Base-by-base conservation (phyloP, 2,888 invertebrate species). In the Hylaea fasciaria region DNA sequence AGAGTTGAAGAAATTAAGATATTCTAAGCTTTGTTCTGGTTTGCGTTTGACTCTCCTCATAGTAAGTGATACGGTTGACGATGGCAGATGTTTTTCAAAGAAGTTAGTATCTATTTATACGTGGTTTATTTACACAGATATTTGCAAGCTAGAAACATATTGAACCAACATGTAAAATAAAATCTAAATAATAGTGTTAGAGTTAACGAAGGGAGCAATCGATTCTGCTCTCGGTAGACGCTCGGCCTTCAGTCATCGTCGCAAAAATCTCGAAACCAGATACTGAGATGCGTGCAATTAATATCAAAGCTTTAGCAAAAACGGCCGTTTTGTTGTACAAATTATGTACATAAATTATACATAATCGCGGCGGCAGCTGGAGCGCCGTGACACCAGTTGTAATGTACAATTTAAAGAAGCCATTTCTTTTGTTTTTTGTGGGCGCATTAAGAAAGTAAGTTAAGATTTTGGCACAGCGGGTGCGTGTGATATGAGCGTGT, bases 291-390 rank as follows among this genome's bases (percentile, higher is more conserved):
- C 57, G 66, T 61, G 64, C 61, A 66, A 69, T 77, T 80, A 76
- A 80, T 64, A 63, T 61, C 44, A 51, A 63, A 62, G 62, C 54
- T 51, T 59, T 45, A 58, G 69, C 72, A 78, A 77, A 78, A 80
- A 77, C 73, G 64, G 65, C 69, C 73, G 69, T 74, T 74, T 65
- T 73, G 72, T 69, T 72, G 53, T 67, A 71, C 74, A 77, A 81
- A 78, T 81, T 81, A 79, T 81, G 80, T 77, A 80, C 78, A 81
- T 81, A 79, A 81, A 78, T 81, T 81, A 72, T 70, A 74, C 74
- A 74, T 76, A 74, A 79, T 80, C 74, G 68, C 68, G 62, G 70
- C 44, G 67, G 62, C 72, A 72, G 75, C 75, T 73, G 77, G 50
- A 46, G 65, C 69, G 51, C 56, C 32, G 70, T 65, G 72, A 74